Evolutionary conservation across 2,113 vertebrate genomes (phyloP), one percentile per base, ranked within the genome.

Genomic region (Herpailurus yagouaroundi): DNA sequence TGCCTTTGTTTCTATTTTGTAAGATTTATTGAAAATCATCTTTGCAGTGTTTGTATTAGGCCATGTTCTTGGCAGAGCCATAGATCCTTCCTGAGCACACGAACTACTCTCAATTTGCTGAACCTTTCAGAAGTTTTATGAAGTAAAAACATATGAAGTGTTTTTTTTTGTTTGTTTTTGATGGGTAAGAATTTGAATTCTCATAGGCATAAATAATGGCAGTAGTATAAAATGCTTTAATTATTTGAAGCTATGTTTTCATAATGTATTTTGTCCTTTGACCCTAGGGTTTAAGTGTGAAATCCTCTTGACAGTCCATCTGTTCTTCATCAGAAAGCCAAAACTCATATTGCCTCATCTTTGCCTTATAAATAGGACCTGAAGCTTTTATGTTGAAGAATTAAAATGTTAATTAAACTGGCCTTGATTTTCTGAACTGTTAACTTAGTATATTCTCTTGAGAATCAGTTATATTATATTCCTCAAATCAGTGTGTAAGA

Each of bases 11-110:
- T 98, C 89, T 97, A 9, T 92, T 98, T 97, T 91, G 48, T 96
- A 95, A 97, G 89, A 97, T 97, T 97, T 97, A 97, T 97, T 90
- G 69, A 97, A 96, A 89, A 95, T 85, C 95, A 85, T 96, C 90
- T 97, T 74, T 89, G 77, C 63, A 57, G 52, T 93, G 92, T 97
- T 97, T 97, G n/a, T 98, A 29, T 95, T 96, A 96, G 84, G 55
- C 41, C 15, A 1, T 96, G 71, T 93, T 96, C 90, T 97, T 97
- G 95, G 84, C 95, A 89, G 93, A 96, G 31, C 29, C 91, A 10
- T 73, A 38, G 81, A 27, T 63, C 80, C 87, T 91, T 95, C 74
- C 74, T 91, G 0, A 96, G 0, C 25, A 69, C n/a, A 13, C 16
- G 52, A 80, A 86, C 94, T 73, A 97, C 5, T 86, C 80, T 90